Base-by-base conservation (phyloP, 2,113 vertebrate genomes). In the Heterotis niloticus region DNA sequence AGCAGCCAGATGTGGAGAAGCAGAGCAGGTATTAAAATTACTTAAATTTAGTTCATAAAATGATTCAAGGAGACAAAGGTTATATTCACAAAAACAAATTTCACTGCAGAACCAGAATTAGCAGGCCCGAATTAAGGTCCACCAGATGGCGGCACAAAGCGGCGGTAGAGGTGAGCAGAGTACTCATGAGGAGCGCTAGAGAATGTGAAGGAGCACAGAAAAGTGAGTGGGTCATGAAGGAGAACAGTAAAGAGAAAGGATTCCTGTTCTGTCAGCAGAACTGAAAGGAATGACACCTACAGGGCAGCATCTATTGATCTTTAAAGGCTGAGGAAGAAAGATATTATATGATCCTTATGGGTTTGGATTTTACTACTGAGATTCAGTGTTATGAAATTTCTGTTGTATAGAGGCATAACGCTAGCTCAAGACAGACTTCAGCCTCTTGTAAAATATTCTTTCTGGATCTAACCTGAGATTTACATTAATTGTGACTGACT, bases 141-240 rank as follows among this genome's bases (percentile, higher is more conserved):
- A 78, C 24, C 24, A 69, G 76, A 29, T 78, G 76, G 76, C 65
- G 56, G 64, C 64, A 69, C 24, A 68, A 1, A 24, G 24, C 65
- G 29, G 44, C 18, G 17, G 16, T 17, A 56, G 17, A 67, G 52
- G 12, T 24, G 51, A 78, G 51, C 44, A 66, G 28, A 24, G n/a
- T 26, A 52, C 75, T 24, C 20, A 64, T 7, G n/a, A 54, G 34
- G 18, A 26, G 24, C 23, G 17, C 14, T 20, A 2, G 68, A 17
- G 34, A 70, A 51, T 14, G 34, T 4, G 20, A 14, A 34, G 18
- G 68, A 44, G 68, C 9, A 23, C n/a, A 10, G 14, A 71, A 29
- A 71, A 7, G 44, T 13, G 20, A 54, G 24, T n/a, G n/a, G n/a
- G n/a, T n/a, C n/a, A n/a, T n/a, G n/a, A n/a, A 13, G 52, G 20